Conservation (phyloP, 2,797 vertebrate genomes). For the Philypnodon macrostomus region DNA sequence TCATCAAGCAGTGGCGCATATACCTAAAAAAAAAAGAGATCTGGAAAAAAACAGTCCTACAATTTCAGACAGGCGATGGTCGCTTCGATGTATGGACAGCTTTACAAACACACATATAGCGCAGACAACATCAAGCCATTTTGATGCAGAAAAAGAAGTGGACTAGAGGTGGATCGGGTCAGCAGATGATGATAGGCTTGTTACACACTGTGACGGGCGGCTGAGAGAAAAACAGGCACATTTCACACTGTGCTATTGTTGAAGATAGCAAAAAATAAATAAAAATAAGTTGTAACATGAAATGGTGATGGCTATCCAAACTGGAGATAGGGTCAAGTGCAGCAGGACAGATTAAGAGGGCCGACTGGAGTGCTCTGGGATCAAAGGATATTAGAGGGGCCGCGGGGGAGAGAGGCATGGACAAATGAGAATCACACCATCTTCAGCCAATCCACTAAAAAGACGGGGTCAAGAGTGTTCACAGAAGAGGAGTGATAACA, state of each 20-base stretch:
- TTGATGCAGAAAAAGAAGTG: slow-evolving; percentile 4
- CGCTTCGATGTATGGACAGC: too few species aligned
- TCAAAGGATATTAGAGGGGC: slow-evolving; percentile 29
- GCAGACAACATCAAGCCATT: too few species aligned
- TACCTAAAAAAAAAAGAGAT: too few species aligned
- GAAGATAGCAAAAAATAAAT: not conserved
- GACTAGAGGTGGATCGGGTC: slow-evolving; percentile 7
- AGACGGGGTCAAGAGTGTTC: slow-evolving; percentile 31
- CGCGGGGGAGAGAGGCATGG: slow-evolving; percentile 16
- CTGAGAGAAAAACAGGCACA: not conserved
- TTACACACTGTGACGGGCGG: not conserved
- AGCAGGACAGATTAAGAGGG: slow-evolving; percentile 1
- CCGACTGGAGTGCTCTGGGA: slow-evolving; percentile 11
- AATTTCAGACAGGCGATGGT: too few species aligned
- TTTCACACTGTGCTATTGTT: not conserved
- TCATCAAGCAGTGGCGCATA: too few species aligned
- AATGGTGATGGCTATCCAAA: not conserved
- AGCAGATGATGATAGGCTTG: slow-evolving; percentile 12
- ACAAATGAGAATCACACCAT: slow-evolving; percentile 29
- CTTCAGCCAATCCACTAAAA: slow-evolving; percentile 30
- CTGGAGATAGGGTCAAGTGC: slow-evolving; percentile 17
- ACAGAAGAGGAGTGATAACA: too few species aligned
- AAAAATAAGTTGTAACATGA: too few species aligned
- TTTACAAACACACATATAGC: too few species aligned
- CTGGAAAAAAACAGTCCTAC: too few species aligned